Base-by-base conservation (phyloP, 2,113 vertebrate species). In the Chrysochloris asiatica region DNA sequence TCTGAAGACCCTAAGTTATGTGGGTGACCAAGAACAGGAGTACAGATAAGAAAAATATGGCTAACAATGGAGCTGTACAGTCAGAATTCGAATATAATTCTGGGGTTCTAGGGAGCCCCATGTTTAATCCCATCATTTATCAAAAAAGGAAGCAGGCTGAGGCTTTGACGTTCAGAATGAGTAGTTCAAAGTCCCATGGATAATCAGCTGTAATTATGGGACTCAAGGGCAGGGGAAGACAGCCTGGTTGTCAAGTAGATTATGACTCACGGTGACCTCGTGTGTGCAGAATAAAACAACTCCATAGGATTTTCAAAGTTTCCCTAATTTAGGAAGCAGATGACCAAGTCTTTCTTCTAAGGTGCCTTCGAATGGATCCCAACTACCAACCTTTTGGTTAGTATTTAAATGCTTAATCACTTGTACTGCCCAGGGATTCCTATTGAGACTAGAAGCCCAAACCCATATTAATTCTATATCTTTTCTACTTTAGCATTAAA, bases 21-120 rank as follows among this genome's bases (percentile, higher is more conserved):
- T 56, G 43, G 54, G 21, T 76, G 8, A 43, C 43, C 50, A 79
- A 95, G 4, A 28, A 88, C 3, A 65, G 4, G 12, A 8, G 4
- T 85, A 86, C 79, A 87, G 81, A 88, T 88, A 88, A 92, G 43
- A 69, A 93, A 92, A 76, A 12, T 13, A 81, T 88, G 36, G 54
- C 14, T 41, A 77, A 28, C 43, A 48, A 86, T 22, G 71, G 36
- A 94, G 50, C 33, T 75, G 21, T 73, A 61, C 14, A 88, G 36
- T 78, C 30, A 85, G 28, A 86, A 41, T 80, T 83, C 36, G 83
- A 82, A 65, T 72, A 79, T 0, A 67, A 89, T 24, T 16, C 78
- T 16, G 30, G 36, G 59, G 30, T 19, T 61, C 83, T 48, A 77
- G 19, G 38, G 56, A 91, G 17, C 26, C 36, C n/a, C 56, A n/a